Evolutionary conservation across 2,888 invertebrate genomes (phyloP).

Genomic region (Sphaeridia pumilis): DNA sequence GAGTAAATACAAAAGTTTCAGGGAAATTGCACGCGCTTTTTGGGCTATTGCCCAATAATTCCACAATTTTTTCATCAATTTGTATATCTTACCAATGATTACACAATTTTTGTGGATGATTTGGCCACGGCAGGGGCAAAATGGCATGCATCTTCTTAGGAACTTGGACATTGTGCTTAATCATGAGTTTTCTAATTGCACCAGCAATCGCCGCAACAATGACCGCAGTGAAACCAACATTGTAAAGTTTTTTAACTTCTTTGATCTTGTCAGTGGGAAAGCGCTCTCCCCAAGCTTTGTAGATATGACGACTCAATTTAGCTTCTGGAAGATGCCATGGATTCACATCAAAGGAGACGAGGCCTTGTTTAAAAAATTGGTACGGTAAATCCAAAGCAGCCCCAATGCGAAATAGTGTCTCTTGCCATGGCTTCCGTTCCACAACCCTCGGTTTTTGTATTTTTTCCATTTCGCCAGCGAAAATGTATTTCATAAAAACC

Average conservation of each 20-base stretch:
- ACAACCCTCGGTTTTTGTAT: constrained; percentile 25
- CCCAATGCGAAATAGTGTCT: constrained; percentile 16
- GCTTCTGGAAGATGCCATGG: constrained; percentile 30
- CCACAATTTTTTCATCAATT: no score
- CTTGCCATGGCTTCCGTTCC: constrained; percentile 20
- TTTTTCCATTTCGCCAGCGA: constrained; percentile 26
- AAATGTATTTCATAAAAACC: constrained; percentile 31
- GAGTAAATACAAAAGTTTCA: neutral
- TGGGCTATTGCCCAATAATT: neutral
- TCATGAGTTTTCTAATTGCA: constrained; percentile 30
- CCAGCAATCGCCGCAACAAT: constrained; percentile 28
- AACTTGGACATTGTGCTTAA: constrained; percentile 24
- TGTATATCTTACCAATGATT: constrained; percentile 33
- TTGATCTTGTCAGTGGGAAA: constrained; percentile 24
- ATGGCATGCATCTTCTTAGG: constrained; percentile 32
- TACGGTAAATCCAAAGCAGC: constrained; percentile 30
- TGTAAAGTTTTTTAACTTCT: constrained; percentile 23
- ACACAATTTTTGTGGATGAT: constrained; percentile 29
- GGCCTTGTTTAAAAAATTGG: constrained; percentile 31
- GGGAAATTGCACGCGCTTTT: no score
- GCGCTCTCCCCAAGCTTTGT: constrained; percentile 28
- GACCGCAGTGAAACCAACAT: constrained; percentile 32
- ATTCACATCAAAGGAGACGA: constrained; percentile 26
- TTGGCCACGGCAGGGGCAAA: constrained; percentile 33
- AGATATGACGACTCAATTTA: constrained; percentile 24